Percentiles rank a stretch among this genome's conserved stretches.
These are phyloP conservation scores for Craterocephalus amniculus DNA, from an alignment of 2,797 vertebrate genomes.

Conservation along the genomic window DNA sequence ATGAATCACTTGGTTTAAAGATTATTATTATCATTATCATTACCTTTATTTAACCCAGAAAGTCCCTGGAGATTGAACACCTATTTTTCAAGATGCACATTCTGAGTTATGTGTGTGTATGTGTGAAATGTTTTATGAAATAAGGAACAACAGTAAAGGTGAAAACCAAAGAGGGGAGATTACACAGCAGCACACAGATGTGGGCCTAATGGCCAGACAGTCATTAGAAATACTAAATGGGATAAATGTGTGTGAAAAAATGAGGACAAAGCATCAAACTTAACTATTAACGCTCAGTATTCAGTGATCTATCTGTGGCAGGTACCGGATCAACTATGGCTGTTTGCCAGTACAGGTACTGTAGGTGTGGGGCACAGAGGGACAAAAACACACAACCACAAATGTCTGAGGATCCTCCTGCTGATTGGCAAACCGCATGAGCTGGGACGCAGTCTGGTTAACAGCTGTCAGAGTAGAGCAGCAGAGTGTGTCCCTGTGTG, in stretches of 20 bases:
- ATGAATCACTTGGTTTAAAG: neutral
- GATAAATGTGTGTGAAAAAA: neutral
- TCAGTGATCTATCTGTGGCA: slow-evolving; percentile 15
- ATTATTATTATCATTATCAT: too few relatives aligned
- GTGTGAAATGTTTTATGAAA: slow-evolving; percentile 8
- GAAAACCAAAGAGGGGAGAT: slow-evolving; percentile 39
- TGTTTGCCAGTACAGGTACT: slow-evolving; percentile 31
- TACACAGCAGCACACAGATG: slow-evolving; percentile 16
- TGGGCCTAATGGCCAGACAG: slow-evolving; percentile 10
- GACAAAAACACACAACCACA: slow-evolving; percentile 3
- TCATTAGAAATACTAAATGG: slow-evolving; percentile 12
- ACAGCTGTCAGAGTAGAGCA: neutral
- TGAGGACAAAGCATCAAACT: slow-evolving; percentile 21
- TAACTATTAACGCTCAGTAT: slow-evolving; percentile 1
- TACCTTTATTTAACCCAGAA: too few relatives aligned
- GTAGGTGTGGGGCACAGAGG: slow-evolving; percentile 3
- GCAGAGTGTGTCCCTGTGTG: neutral
- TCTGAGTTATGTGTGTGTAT: neutral
- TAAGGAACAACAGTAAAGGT: slow-evolving; percentile 17
- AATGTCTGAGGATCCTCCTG: slow-evolving; percentile 20
- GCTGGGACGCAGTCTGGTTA: neutral
- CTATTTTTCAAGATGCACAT: too few relatives aligned
- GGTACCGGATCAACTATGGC: slow-evolving; percentile 26
- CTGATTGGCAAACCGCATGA: slow-evolving; percentile 30
- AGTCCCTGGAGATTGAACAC: too few relatives aligned